Percentiles rank a stretch among this genome's conserved stretches.
phyloP scores from a whole-genome alignment of 2,888 invertebrate species.

The Tachystola acroxantha region DNA sequence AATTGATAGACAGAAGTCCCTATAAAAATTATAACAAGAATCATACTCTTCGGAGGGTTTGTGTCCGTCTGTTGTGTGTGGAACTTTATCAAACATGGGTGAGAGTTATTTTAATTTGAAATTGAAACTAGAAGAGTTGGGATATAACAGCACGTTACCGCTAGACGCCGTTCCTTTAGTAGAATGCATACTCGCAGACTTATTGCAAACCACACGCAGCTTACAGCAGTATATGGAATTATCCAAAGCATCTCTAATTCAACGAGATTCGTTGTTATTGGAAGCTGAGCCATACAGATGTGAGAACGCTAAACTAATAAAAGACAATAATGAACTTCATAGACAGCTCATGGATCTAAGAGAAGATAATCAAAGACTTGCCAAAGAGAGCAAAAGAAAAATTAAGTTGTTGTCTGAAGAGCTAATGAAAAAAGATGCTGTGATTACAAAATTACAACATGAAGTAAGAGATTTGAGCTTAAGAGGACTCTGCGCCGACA shows the following conservation, averaged over 20 bases:
- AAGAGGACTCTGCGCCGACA: constrained; percentile 65
- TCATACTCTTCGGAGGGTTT: too few species aligned
- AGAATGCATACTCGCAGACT: constrained; percentile 87
- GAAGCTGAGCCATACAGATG: constrained; percentile 89
- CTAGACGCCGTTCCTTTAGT: constrained; percentile 88
- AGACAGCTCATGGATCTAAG: constrained; percentile 80
- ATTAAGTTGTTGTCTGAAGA: constrained; percentile 81
- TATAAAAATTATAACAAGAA: too few species aligned
- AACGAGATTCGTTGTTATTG: constrained; percentile 82
- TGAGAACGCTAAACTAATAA: constrained; percentile 86
- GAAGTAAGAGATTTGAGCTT: constrained; percentile 62
- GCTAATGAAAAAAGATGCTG: constrained; percentile 71
- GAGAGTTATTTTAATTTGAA: constrained; percentile 69
- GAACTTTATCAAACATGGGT: constrained; percentile 40
- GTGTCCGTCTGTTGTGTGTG: background rate
- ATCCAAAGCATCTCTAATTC: constrained; percentile 83
- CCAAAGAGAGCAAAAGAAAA: constrained; percentile 79
- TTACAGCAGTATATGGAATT: constrained; percentile 89
- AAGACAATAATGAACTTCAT: constrained; percentile 86
- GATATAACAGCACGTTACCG: constrained; percentile 87
- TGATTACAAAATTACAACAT: constrained; percentile 60
- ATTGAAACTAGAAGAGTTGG: constrained; percentile 88
- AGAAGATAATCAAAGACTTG: constrained; percentile 80
- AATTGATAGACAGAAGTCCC: too few species aligned
- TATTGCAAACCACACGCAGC: constrained; percentile 92